Conservation (phyloP, 2,797 vertebrate genomes). For the Synanceia verrucosa region DNA sequence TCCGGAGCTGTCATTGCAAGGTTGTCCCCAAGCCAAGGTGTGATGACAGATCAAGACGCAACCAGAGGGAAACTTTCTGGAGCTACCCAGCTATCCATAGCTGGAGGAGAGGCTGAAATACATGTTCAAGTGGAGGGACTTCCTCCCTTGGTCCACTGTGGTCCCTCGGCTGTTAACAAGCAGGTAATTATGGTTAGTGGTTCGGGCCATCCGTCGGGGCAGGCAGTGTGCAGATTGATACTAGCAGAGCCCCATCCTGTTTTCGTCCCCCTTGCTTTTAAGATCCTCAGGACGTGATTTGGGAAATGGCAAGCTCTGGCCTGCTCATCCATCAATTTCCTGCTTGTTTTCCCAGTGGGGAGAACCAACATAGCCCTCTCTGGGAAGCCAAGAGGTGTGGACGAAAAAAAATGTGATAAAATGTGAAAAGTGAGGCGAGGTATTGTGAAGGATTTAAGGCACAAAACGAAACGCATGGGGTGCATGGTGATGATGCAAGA, state of each 20-base stretch:
- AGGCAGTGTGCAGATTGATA: constrained; percentile 69
- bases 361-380: constrained; percentile 18
- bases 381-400: constrained; percentile 21
- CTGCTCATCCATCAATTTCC: constrained; percentile 74
- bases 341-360: constrained; percentile 43
- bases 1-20: constrained; percentile 57
- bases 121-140: constrained; percentile 1
- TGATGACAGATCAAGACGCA: constrained; percentile 56
- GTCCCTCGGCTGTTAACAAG: constrained; percentile 69
- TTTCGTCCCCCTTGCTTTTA: constrained; percentile 68
- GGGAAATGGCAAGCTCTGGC: constrained; percentile 67
- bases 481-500: constrained; percentile 14
- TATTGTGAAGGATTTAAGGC: constrained; percentile 23
- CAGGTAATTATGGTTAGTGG: constrained; percentile 79
- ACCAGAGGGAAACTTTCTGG: constrained; percentile 21
- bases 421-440: constrained; percentile 14
- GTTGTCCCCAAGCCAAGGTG: constrained; percentile 71
- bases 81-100: constrained; percentile 13
- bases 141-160: constrained; percentile 29
- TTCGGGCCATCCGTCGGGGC: constrained; percentile 66
- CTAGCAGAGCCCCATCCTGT: constrained; percentile 56
- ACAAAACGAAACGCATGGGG: neutral
- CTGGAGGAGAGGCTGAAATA: constrained; percentile 1
- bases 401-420: constrained; percentile 36
- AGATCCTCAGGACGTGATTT: constrained; percentile 76